phyloP scores from a whole-genome alignment of 2,888 invertebrate genomes.

The Yponomeuta sedellus region DNA sequence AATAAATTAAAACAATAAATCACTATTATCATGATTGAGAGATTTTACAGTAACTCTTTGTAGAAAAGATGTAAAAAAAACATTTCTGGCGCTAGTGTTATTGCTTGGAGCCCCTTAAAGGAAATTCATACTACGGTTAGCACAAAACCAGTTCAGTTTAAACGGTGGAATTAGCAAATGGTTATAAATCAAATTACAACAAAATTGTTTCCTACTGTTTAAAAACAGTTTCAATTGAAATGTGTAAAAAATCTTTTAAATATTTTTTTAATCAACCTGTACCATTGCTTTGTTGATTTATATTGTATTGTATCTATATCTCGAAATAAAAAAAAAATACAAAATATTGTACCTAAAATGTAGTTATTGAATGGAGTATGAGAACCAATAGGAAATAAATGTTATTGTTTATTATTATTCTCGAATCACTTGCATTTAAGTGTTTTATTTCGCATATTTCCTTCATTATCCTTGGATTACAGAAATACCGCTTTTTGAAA shows the following conservation, averaged over 20 bases:
- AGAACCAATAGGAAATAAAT: conserved; percentile 74
- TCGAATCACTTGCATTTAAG: conserved; percentile 72
- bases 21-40: no score
- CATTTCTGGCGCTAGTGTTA: no score
- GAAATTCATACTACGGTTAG: no score
- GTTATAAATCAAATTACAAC: no score
- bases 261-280: conserved; percentile 39
- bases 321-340: conserved; percentile 47
- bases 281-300: conserved; percentile 65
- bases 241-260: background rate
- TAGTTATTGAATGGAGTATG: conserved; percentile 58
- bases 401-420: conserved; percentile 75
- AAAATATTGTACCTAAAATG: conserved; percentile 68
- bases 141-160: no score
- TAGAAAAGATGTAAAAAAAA: no score
- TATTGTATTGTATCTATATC: background rate
- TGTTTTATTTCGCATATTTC: conserved; percentile 52
- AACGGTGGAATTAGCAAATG: no score
- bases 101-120: no score
- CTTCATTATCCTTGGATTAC: no score
- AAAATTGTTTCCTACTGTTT: background rate
- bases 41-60: no score
- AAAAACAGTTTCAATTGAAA: background rate
- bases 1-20: no score
- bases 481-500: no score